Conservation (phyloP, 2,888 invertebrate species). For the Alsophila aescularia region DNA sequence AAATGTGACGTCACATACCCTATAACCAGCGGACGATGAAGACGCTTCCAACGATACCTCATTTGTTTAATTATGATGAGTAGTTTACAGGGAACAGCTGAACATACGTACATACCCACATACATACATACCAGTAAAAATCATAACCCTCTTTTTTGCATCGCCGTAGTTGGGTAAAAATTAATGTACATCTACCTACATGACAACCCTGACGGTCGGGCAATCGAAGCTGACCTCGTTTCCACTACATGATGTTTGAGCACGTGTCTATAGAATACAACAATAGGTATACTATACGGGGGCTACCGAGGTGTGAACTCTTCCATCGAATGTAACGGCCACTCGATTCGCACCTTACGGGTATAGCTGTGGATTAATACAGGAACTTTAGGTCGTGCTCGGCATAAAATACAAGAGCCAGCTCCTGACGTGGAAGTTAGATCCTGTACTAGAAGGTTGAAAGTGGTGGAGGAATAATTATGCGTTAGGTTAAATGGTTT, state of each 20-base stretch:
- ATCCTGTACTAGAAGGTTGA: background rate
- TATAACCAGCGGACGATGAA: too few relatives aligned
- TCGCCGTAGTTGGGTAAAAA: background rate
- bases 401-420: constrained; percentile 6
- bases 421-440: background rate
- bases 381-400: constrained; percentile 7
- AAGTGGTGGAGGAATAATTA: too few relatives aligned
- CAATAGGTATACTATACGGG: constrained; percentile 9
- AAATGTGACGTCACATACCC: too few relatives aligned
- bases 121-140: too few relatives aligned
- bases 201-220: constrained; percentile 22
- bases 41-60: too few relatives aligned
- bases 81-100: too few relatives aligned
- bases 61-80: too few relatives aligned
- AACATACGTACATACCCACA: too few relatives aligned
- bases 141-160: too few relatives aligned
- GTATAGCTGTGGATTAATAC: constrained; percentile 3
- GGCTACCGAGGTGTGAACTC: constrained; percentile 22
- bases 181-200: background rate
- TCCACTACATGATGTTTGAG: constrained; percentile 27
- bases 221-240: constrained; percentile 32
- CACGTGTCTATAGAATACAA: constrained; percentile 12
- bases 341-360: constrained; percentile 6
- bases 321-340: constrained; percentile 19
- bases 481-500: too few relatives aligned